Evolutionary conservation across 2,113 vertebrate genomes (phyloP).

Genomic region (Urocitellus parryii): DNA sequence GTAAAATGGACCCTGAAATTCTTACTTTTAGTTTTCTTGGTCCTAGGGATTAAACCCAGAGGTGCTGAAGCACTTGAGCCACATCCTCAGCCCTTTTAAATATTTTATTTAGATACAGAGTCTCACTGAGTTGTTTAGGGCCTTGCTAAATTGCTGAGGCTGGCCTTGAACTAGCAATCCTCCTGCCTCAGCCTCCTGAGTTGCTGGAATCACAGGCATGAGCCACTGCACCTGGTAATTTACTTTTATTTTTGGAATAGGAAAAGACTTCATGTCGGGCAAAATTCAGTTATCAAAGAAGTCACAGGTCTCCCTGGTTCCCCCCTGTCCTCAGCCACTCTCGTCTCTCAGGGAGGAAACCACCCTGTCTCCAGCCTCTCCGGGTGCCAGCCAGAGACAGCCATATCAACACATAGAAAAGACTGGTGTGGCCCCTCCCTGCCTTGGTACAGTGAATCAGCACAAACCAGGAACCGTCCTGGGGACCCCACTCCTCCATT

Average conservation of each 20-base stretch:
- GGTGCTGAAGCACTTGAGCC: too few relatives aligned
- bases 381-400: background rate
- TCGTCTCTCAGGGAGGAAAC: background rate
- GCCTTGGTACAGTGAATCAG: background rate
- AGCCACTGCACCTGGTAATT: background rate
- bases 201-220: too few relatives aligned
- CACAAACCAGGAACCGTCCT: background rate
- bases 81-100: too few relatives aligned
- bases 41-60: too few relatives aligned
- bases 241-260: background rate
- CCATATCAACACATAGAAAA: rapidly evolving
- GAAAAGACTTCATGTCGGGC: background rate
- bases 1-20: background rate
- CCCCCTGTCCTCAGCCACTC: background rate
- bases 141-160: too few relatives aligned
- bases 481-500: too few relatives aligned
- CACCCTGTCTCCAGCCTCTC: background rate
- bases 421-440: rapidly evolving
- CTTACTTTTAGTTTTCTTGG: background rate
- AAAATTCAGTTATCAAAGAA: background rate
- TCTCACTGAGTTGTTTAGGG: too few relatives aligned
- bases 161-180: too few relatives aligned
- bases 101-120: too few relatives aligned
- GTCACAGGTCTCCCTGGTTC: background rate
- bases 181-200: too few relatives aligned